Conservation (phyloP, 2,888 invertebrate species). For the Microplitis manilae region DNA sequence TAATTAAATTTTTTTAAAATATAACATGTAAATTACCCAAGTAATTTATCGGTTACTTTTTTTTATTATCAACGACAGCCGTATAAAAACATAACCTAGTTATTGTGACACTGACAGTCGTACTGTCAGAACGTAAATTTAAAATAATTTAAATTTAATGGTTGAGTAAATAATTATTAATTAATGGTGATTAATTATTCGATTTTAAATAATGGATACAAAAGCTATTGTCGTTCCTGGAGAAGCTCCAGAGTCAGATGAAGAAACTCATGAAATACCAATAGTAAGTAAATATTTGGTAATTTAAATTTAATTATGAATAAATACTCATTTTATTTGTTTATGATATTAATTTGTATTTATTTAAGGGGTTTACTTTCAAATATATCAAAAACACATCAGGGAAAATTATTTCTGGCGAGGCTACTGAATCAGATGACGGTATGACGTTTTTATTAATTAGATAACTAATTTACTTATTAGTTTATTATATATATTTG, state of each 20-base stretch:
- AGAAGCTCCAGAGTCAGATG: constrained; percentile 70
- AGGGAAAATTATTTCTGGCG: constrained; percentile 67
- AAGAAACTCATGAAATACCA: constrained; percentile 61
- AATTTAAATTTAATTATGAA: not conserved
- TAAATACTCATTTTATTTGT: constrained; percentile 21
- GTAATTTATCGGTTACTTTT: not conserved
- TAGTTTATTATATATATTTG: constrained; percentile 10
- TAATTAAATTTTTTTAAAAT: not conserved
- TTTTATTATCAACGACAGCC: not conserved
- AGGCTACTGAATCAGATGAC: constrained; percentile 69
- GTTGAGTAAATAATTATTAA: not conserved
- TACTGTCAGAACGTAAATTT: not conserved
- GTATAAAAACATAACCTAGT: constrained; percentile 14
- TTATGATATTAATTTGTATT: constrained; percentile 25
- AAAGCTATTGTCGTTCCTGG: constrained; percentile 68
- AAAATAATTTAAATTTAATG: too few species aligned
- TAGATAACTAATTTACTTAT: constrained; percentile 2
- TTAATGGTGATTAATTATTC: not conserved
- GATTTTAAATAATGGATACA: constrained; percentile 59
- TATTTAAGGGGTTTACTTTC: constrained; percentile 61
- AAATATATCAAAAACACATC: constrained; percentile 59
- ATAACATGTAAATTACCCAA: not conserved
- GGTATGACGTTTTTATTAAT: constrained; percentile 53
- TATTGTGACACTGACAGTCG: not conserved
- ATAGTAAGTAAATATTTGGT: constrained; percentile 54